These are phyloP conservation scores for Drosophila monieri DNA, from an alignment of 2,888 invertebrate species.

Conservation along the genomic window DNA sequence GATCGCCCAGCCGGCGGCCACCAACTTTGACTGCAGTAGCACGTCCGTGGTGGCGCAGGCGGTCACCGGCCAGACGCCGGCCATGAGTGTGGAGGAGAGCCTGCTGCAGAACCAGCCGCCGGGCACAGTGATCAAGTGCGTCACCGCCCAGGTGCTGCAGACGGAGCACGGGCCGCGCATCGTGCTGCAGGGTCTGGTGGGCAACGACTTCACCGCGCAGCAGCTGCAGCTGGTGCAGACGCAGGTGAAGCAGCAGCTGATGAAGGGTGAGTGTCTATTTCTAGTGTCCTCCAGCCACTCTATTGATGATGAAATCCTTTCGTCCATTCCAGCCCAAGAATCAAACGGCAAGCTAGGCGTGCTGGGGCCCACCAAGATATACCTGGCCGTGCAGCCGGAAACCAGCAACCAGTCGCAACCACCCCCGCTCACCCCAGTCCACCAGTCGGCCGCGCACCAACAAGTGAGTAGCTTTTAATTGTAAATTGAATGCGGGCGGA, in stretches of 20 bases:
- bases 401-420: constrained; percentile 83
- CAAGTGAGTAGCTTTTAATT: constrained; percentile 84
- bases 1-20: constrained; percentile 18
- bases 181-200: constrained; percentile 92
- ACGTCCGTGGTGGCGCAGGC: constrained; percentile 46
- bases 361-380: constrained; percentile 93
- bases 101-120: constrained; percentile 92
- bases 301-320: neutral
- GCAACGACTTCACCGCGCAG: constrained; percentile 92
- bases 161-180: constrained; percentile 93
- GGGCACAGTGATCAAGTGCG: constrained; percentile 93
- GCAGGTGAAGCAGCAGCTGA: constrained; percentile 94
- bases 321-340: constrained; percentile 88
- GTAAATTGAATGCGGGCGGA: constrained; percentile 42
- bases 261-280: constrained; percentile 87
- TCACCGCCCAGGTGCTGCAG: constrained; percentile 94
- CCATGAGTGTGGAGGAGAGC: constrained; percentile 87
- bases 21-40: constrained; percentile 22
- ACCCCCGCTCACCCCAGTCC: constrained; percentile 85
- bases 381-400: constrained; percentile 91
- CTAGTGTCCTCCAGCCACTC: neutral
- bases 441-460: constrained; percentile 82
- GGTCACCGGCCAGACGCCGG: constrained; percentile 56
- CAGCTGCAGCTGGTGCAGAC: constrained; percentile 93
- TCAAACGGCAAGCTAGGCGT: constrained; percentile 93